Evolutionary conservation across 2,113 vertebrate genomes (phyloP), one percentile per base, ranked within the genome.

Genomic region (Chloebia gouldiae): DNA sequence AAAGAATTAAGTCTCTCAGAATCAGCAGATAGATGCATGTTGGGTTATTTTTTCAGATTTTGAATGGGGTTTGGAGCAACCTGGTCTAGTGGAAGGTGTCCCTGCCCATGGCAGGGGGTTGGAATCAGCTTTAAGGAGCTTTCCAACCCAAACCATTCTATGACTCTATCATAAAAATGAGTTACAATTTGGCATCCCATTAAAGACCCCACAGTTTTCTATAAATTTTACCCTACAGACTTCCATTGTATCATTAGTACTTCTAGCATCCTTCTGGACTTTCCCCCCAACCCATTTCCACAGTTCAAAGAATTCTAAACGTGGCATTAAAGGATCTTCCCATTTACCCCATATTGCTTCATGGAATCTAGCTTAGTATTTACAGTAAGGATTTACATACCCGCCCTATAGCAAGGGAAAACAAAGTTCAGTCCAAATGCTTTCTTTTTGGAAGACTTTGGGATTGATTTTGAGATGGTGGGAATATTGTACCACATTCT

Each of bases 351-450:
- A 4, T 3, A 0, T 11, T 51, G 15, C 37, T 47, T 7, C 24
- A 15, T 3, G 15, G 25, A 75, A 21, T 1, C 0, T 15, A 73
- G 35, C 37, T 57, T 27, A 0, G 15, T 47, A n/a, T 21, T 47
- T 69, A 30, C 0, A 1, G 24, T 7, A 12, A 16, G 6, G 15
- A 63, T 82, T 88, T 68, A 13, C 11, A 4, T 11, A 27, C 7
- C n/a, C 37, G 17, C 15, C 23, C 42, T 18, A 0, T 0, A 53
- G 31, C 33, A 30, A 87, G 23, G 6, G 5, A 40, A 21, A 37
- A 15, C 31, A 25, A 79, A 59, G 18, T 20, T 39, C 6, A 10
- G 20, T 44, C n/a, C 49, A 54, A 79, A 27, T 21, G 1, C 8
- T 11, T 37, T 16, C 6, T 33, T 23, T 10, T 47, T 40, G 37